These are phyloP conservation scores for Gouania willdenowi DNA, from an alignment of 2,797 vertebrate genomes.

Conservation along the genomic window DNA sequence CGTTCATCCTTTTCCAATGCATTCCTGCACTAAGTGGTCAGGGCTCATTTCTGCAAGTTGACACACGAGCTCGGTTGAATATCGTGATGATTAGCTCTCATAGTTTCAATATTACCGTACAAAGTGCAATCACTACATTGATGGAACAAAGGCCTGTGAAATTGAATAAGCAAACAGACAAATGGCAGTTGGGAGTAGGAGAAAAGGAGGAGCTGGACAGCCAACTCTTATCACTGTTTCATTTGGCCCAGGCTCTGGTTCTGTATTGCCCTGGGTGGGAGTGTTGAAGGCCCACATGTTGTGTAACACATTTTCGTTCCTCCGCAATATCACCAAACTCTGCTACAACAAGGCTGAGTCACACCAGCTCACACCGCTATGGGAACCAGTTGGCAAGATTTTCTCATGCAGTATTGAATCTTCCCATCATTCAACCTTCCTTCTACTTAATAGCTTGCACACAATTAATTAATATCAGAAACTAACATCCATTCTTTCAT, in stretches of 20 bases:
- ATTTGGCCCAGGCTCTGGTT: slow-evolving; percentile 45
- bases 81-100: too few species aligned
- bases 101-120: too few species aligned
- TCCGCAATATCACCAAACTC: slow-evolving; percentile 57
- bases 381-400: slow-evolving; percentile 6
- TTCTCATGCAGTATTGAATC: slow-evolving; percentile 4
- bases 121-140: neutral
- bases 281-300: slow-evolving; percentile 63
- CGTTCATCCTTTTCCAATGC: slow-evolving; percentile 27
- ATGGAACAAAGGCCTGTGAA: slow-evolving; percentile 5
- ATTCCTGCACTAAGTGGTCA: slow-evolving; percentile 36
- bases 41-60: slow-evolving; percentile 36
- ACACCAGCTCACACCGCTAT: slow-evolving; percentile 47
- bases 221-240: slow-evolving; percentile 52
- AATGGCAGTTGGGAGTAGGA: slow-evolving; percentile 38
- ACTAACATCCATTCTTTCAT: too few species aligned
- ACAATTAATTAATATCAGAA: too few species aligned
- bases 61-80: slow-evolving; percentile 38
- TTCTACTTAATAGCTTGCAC: too few species aligned
- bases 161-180: slow-evolving; percentile 26
- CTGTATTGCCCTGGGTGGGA: slow-evolving; percentile 51
- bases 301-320: slow-evolving; percentile 70
- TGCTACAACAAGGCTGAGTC: slow-evolving; percentile 50
- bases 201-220: slow-evolving; percentile 36
- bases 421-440: neutral